These are phyloP conservation scores for Cephalopachus bancanus DNA, from an alignment of 2,797 vertebrate genomes.

Conservation along the genomic window DNA sequence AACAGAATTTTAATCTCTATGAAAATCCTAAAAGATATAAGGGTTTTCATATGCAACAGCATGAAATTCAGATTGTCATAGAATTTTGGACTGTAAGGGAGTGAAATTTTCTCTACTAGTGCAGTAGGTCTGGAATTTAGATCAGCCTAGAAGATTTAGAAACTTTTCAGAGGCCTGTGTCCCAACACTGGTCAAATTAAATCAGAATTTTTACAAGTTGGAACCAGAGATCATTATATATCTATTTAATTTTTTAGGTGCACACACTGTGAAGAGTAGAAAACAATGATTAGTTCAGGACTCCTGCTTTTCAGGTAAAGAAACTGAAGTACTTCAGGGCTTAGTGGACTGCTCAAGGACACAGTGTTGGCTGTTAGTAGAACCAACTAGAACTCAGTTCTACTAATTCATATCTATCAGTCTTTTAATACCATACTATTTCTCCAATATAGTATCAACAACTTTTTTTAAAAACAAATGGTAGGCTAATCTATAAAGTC, in stretches of 20 bases:
- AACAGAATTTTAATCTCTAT: background rate
- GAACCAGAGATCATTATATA: background rate
- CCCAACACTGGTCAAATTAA: background rate
- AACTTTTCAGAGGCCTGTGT: background rate
- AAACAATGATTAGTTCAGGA: background rate
- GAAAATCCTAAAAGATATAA: constrained; percentile 24
- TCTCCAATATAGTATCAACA: background rate
- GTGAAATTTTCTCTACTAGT: background rate
- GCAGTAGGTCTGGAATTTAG: background rate
- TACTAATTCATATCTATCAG: background rate
- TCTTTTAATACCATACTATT: background rate
- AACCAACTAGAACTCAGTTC: background rate
- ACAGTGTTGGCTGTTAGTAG: background rate
- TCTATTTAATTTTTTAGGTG: background rate
- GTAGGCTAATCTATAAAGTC: background rate
- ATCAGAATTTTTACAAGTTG: background rate
- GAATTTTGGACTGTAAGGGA: background rate
- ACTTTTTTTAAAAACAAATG: background rate
- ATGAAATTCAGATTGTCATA: background rate
- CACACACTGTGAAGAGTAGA: background rate
- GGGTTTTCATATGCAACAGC: background rate
- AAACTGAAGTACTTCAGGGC: background rate
- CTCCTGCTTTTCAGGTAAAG: background rate
- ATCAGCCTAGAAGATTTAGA: background rate
- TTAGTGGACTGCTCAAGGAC: background rate